A percentile compares a stretch with the other conserved stretches of the same genome.
Conservation (phyloP, 2,797 vertebrate genomes). For the Lemur catta region DNA sequence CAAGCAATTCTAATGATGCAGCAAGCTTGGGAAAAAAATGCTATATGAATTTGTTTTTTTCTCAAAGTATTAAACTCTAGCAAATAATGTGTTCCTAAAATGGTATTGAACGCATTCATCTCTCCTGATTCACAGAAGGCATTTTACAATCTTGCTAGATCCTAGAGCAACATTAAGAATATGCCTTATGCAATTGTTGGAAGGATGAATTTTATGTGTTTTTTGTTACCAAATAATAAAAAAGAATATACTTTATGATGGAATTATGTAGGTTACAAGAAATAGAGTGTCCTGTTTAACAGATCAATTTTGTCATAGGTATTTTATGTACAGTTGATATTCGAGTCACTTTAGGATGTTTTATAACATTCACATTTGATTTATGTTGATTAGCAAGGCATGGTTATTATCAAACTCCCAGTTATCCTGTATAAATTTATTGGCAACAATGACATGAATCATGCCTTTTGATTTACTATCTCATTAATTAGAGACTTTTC, state of each 20-base stretch:
- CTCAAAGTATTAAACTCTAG: neutral
- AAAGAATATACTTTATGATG: neutral
- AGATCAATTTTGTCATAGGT: neutral
- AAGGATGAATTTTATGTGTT: neutral
- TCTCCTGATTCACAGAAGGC: neutral
- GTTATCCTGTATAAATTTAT: neutral
- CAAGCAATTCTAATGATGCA: neutral
- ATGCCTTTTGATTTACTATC: neutral
- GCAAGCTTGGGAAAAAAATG: neutral
- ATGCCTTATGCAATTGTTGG: neutral
- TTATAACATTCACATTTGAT: neutral
- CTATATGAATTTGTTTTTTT: neutral
- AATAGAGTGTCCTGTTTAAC: neutral
- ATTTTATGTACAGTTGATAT: neutral
- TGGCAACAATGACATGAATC: neutral
- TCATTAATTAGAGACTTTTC: neutral
- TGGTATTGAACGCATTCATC: neutral
- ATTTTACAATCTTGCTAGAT: neutral
- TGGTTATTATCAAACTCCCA: neutral
- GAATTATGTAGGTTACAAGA: neutral
- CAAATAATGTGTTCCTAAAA: neutral
- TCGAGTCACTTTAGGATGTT: neutral
- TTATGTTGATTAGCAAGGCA: neutral
- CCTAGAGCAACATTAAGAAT: neutral
- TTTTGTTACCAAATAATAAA: neutral